A percentile compares a stretch with the other conserved stretches of the same genome.
Conservation (phyloP, 2,888 invertebrate species). For the Ramazzottius varieornatus region DNA sequence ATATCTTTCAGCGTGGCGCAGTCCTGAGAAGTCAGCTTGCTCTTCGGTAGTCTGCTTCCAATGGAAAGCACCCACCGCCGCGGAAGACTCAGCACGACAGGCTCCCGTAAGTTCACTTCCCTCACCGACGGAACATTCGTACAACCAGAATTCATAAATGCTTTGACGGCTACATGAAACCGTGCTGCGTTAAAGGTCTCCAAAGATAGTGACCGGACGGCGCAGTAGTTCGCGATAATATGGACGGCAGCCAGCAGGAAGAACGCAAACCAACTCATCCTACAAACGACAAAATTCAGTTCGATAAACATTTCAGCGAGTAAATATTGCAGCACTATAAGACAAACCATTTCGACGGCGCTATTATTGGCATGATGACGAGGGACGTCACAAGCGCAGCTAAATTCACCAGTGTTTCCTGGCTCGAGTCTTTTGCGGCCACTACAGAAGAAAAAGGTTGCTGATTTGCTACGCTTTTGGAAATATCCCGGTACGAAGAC, state of each 20-base stretch:
- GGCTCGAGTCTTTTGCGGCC: conserved; percentile 76
- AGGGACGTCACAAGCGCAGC: conserved; percentile 53
- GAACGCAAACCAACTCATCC: conserved; percentile 46
- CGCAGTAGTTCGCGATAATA: conserved; percentile 57
- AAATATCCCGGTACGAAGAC: too few relatives aligned
- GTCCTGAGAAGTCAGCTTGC: background rate
- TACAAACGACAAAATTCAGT: too few relatives aligned
- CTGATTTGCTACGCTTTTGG: conserved; percentile 23
- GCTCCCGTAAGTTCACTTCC: background rate
- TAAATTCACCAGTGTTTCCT: conserved; percentile 81
- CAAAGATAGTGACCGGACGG: conserved; percentile 51
- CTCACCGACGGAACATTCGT: background rate
- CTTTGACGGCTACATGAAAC: conserved; percentile 29
- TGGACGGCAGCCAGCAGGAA: conserved; percentile 45
- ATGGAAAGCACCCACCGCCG: background rate
- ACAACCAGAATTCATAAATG: background rate
- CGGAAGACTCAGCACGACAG: background rate
- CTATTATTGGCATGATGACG: conserved; percentile 38
- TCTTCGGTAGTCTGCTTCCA: background rate
- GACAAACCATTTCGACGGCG: conserved; percentile 19
- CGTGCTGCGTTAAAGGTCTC: conserved; percentile 53
- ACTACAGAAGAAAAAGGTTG: too few relatives aligned
- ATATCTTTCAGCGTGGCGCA: background rate
- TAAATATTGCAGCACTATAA: too few relatives aligned
- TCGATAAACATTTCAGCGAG: too few relatives aligned